Percentiles rank a stretch among this genome's conserved stretches.
Conservation (phyloP, 2,797 vertebrate species). For the Dromococcyx pavoninus region DNA sequence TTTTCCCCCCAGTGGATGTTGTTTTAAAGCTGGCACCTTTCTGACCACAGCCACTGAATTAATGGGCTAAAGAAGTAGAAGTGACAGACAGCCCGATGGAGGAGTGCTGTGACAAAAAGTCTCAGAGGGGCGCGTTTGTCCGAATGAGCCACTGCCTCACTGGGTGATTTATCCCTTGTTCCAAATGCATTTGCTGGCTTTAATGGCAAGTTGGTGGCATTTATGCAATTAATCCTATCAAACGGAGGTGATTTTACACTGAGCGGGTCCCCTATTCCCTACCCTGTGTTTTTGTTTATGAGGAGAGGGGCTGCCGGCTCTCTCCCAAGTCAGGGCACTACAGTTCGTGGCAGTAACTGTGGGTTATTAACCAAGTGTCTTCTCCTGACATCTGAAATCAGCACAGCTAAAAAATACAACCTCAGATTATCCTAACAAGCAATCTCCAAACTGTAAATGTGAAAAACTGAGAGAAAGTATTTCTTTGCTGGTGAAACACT, state of each 20-base stretch:
- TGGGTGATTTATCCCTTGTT: conserved; percentile 22
- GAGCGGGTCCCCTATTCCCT: neutral
- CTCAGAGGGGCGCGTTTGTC: neutral
- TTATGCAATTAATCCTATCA: conserved; percentile 62
- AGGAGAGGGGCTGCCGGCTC: neutral
- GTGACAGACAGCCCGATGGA: neutral
- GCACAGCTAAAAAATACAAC: conserved; percentile 31
- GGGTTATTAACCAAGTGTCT: conserved; percentile 3
- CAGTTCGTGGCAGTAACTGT: neutral
- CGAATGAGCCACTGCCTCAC: neutral
- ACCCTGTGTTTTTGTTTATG: neutral
- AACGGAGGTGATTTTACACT: conserved; percentile 4
- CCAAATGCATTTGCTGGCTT: conserved; percentile 48
- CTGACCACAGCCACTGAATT: conserved; percentile 2
- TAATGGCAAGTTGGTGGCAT: conserved; percentile 51
- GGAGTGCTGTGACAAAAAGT: conserved; percentile 8
- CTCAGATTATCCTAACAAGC: conserved; percentile 40
- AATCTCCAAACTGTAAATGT: conserved; percentile 54
- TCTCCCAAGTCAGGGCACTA: neutral
- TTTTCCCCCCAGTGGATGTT: neutral
- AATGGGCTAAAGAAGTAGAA: conserved; percentile 3
- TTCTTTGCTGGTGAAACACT: conserved; percentile 53
- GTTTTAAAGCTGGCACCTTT: conserved; percentile 35
- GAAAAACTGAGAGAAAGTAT: conserved; percentile 34
- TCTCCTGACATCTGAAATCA: conserved; percentile 9